Evolutionary conservation across 1,140 invertebrate genomes (phyloP), one percentile per base, ranked within the genome.

Genomic region (Rhopalosiphum maidis): DNA sequence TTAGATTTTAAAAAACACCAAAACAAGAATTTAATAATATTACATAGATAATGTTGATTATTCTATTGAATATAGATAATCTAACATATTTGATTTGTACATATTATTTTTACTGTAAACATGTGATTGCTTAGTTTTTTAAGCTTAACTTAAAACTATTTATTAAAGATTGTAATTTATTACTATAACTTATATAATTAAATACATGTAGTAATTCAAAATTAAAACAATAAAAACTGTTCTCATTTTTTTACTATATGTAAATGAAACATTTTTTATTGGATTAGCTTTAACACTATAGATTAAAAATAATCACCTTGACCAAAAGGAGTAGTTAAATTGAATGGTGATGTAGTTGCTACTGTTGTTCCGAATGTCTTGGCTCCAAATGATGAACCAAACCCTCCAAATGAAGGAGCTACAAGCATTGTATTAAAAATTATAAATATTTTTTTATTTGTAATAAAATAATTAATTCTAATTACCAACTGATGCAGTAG

Each of bases 401-500:
- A 94, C 43, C 91, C 88, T 55, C 88, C 87, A 85, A 93, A 90
- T 37, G 77, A 43, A 37, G 87, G 54, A n/a, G 55, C 46, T 89
- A 86, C n/a, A n/a, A 37, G 30, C 15, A 68, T 68, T n/a, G 4
- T 0, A 77, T 18, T 18, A 15, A 93, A 35, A 68, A 88, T 83
- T 51, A 35, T n/a, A 51, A n/a, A 77, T 41, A 60, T 46, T 46
- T 43, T 91, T 51, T 25, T 51, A 82, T 35, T 35, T 54, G 11
- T 23, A 23, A 25, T 91, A 82, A 68, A 51, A 54, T 15, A 9
- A 90, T 77, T 77, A 15, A 82, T 90, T 60, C 2, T 82, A 82
- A 43, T 94, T 93, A 93, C 93, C 94, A 93, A 93, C 91, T 43
- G 94, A 93, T 68, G 93, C 83, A 30, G 94, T 90, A 23, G 94